Evolutionary conservation across 2,888 invertebrate species (phyloP).

Genomic region (Lasioglossum marginatum): DNA sequence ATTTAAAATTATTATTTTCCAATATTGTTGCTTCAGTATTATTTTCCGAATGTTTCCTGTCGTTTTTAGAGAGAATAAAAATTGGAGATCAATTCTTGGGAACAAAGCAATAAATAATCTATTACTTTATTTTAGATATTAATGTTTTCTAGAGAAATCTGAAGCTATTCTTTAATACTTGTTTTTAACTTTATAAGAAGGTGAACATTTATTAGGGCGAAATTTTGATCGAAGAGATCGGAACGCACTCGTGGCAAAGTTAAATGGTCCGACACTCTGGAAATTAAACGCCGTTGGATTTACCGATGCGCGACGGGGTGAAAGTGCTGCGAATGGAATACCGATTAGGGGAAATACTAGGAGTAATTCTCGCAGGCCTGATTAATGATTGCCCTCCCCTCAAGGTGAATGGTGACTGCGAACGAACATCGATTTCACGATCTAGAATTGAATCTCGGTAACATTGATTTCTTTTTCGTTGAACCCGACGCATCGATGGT

Average conservation of each 20-base stretch:
- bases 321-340: conserved; percentile 39
- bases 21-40: neutral
- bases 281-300: conserved; percentile 43
- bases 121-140: neutral
- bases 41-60: neutral
- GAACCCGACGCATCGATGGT: too few relatives aligned
- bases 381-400: conserved; percentile 25
- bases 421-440: conserved; percentile 30
- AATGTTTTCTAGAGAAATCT: neutral
- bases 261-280: conserved; percentile 12
- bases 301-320: conserved; percentile 22
- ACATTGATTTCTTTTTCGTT: neutral
- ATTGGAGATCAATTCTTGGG: neutral
- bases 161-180: neutral
- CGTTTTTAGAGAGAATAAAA: neutral
- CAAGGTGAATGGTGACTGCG: neutral
- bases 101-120: neutral
- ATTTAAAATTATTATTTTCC: neutral
- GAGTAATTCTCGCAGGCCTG: conserved; percentile 27
- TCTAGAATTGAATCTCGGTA: conserved; percentile 15
- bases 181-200: neutral
- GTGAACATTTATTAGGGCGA: neutral
- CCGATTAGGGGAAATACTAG: conserved; percentile 41
- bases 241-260: neutral
- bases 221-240: conserved; percentile 1